Conservation (phyloP, 2,888 invertebrate species). For the Athalia rosae region DNA sequence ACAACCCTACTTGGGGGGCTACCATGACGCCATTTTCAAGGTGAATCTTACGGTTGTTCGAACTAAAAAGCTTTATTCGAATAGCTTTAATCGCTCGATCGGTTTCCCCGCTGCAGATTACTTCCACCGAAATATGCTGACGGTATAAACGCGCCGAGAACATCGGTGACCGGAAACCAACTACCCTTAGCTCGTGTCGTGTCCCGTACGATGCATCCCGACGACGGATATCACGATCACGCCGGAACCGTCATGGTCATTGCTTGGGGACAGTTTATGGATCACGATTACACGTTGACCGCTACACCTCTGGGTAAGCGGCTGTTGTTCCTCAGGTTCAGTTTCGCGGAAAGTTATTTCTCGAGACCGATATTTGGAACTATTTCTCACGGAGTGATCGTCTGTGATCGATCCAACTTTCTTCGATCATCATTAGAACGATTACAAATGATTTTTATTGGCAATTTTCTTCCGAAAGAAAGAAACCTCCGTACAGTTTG, state of each 20-base stretch:
- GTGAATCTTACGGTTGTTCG: slow-evolving; percentile 67
- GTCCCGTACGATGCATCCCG: slow-evolving; percentile 93
- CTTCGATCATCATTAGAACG: too few species aligned
- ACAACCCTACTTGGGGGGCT: slow-evolving; percentile 93
- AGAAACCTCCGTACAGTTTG: too few species aligned
- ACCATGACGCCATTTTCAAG: slow-evolving; percentile 90
- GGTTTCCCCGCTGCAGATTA: slow-evolving; percentile 74
- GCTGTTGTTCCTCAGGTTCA: neutral
- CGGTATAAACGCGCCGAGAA: slow-evolving; percentile 89
- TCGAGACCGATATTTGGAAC: neutral
- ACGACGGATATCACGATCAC: slow-evolving; percentile 94
- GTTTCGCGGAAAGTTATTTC: neutral
- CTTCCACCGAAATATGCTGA: slow-evolving; percentile 89
- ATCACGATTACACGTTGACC: slow-evolving; percentile 93
- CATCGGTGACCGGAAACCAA: slow-evolving; percentile 84
- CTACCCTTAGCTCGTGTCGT: slow-evolving; percentile 89
- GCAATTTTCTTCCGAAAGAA: too few species aligned
- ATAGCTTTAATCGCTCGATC: neutral
- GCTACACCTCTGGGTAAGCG: slow-evolving; percentile 88
- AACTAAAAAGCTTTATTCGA: neutral
- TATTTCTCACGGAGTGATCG: neutral
- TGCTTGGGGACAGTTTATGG: slow-evolving; percentile 97
- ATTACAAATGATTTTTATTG: too few species aligned
- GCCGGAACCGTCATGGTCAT: slow-evolving; percentile 95
- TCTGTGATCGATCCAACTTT: too few species aligned